Percentiles rank a stretch among this genome's conserved stretches.
These are phyloP conservation scores for Itoplectis maculator DNA, from an alignment of 2,888 invertebrate species.

Conservation along the genomic window DNA sequence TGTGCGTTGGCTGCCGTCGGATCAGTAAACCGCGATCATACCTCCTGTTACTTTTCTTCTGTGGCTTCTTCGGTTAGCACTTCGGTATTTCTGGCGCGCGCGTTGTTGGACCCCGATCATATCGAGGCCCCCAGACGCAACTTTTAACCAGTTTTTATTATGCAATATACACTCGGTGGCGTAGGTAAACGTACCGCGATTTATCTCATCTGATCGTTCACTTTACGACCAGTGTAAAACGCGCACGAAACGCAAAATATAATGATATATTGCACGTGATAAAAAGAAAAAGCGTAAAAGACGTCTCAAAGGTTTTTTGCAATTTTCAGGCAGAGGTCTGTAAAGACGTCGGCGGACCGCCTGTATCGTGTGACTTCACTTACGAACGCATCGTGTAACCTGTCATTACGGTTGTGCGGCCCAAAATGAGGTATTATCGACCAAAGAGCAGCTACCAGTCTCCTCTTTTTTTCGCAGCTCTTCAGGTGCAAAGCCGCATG, in stretches of 20 bases:
- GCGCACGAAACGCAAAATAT: not conserved
- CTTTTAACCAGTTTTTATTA: slow-evolving; percentile 66
- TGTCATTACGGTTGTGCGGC: not conserved
- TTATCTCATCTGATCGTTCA: slow-evolving; percentile 35
- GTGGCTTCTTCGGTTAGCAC: slow-evolving; percentile 3
- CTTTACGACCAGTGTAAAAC: not conserved
- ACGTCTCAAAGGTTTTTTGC: slow-evolving; percentile 1
- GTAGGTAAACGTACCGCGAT: slow-evolving; percentile 8
- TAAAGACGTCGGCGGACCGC: not conserved
- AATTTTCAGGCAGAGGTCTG: not conserved
- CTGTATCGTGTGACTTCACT: slow-evolving; percentile 7
- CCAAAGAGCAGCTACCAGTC: not conserved
- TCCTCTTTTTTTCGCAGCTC: no score
- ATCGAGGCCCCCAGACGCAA: slow-evolving; percentile 44
- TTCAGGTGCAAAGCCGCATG: no score
- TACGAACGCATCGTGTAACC: not conserved
- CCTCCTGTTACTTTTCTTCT: slow-evolving; percentile 22
- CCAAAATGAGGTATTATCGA: slow-evolving; percentile 2
- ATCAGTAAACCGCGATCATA: slow-evolving; percentile 65
- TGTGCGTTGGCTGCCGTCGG: slow-evolving; percentile 10
- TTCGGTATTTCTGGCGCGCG: slow-evolving; percentile 68
- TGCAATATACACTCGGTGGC: slow-evolving; percentile 31
- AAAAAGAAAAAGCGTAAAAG: not conserved
- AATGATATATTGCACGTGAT: slow-evolving; percentile 4
- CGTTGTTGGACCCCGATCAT: slow-evolving; percentile 62